Evolutionary conservation across 2,113 vertebrate genomes (phyloP), one percentile per base, ranked within the genome.

Genomic region (Pluvianellus socialis): DNA sequence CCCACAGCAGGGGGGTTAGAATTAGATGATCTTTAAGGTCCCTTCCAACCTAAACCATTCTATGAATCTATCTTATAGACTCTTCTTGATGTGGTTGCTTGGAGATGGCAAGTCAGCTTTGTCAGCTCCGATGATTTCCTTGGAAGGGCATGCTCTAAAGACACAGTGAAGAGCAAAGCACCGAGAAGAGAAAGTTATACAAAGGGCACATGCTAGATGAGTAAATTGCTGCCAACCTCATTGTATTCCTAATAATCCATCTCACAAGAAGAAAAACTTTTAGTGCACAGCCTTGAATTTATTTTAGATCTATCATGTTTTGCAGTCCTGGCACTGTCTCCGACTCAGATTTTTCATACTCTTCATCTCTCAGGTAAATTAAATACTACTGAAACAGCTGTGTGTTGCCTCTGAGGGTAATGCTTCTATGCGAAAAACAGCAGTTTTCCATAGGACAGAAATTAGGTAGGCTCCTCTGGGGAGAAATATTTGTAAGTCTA

Each of bases 201-300:
- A 94, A 94, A 92, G 76, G 59, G 66, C 59, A 79, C 40, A 7
- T 70, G 66, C 12, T 53, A 66, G 86, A 91, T 84, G 42, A 90
- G 77, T 94, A 82, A 75, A 42, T 85, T 95, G 79, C 71, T 96
- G 92, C 88, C 81, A 86, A 58, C 21, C n/a, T 44, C 44, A 50
- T 91, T 97, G 96, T 96, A 32, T 81, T 97, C 77, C 91, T 91
- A 93, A 96, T 95, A 94, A 94, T 88, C 79, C 68, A 49, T 90
- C 82, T 89, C 58, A 35, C 79, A 73, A 75, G 86, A 94, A 95
- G 82, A 94, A 97, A 94, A 96, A 90, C 86, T 92, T 94, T 19
- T 0, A 67, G 58, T 42, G 59, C 44, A 79, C 65, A 94, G 88
- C 44, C 72, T 91, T 95, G 95, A 94, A 91, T 92, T 90, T 58